phyloP scores from a whole-genome alignment of 2,888 invertebrate genomes.

The Eilema griseolum region DNA sequence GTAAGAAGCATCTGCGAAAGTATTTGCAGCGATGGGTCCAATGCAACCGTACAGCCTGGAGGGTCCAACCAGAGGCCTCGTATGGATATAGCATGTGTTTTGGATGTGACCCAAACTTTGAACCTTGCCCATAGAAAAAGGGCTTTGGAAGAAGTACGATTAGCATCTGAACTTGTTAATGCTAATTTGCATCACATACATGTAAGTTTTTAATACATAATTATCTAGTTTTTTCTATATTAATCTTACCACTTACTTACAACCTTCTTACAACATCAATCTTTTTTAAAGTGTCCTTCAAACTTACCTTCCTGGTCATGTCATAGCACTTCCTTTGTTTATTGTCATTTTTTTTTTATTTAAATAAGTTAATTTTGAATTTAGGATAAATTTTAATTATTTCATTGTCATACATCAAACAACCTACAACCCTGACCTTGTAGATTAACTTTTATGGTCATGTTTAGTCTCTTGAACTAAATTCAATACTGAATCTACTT shows the following conservation, averaged over 20 bases:
- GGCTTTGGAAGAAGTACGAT: constrained; percentile 94
- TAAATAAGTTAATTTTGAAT: not conserved
- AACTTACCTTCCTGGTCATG: constrained; percentile 5
- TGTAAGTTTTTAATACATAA: constrained; percentile 81
- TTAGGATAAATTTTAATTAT: not conserved
- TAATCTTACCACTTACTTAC: not conserved
- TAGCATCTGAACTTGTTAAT: constrained; percentile 92
- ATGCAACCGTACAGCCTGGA: constrained; percentile 80
- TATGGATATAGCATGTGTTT: constrained; percentile 96
- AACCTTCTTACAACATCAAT: not conserved
- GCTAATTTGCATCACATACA: constrained; percentile 94
- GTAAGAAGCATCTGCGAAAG: constrained; percentile 85
- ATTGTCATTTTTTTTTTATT: not conserved
- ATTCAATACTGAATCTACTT: not conserved
- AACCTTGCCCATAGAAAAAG: constrained; percentile 92
- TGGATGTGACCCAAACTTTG: constrained; percentile 92
- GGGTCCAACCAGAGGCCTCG: constrained; percentile 85
- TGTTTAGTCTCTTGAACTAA: not conserved
- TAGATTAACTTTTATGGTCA: constrained; percentile 16
- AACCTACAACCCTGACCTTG: constrained; percentile 15
- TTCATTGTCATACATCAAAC: not conserved
- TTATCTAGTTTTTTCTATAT: not conserved
- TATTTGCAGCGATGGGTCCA: constrained; percentile 85
- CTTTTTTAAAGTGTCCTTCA: constrained; percentile 16
- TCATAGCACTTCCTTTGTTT: not conserved